Evolutionary conservation across 2,888 invertebrate species (phyloP).

Genomic region (Bugulina stolonifera): DNA sequence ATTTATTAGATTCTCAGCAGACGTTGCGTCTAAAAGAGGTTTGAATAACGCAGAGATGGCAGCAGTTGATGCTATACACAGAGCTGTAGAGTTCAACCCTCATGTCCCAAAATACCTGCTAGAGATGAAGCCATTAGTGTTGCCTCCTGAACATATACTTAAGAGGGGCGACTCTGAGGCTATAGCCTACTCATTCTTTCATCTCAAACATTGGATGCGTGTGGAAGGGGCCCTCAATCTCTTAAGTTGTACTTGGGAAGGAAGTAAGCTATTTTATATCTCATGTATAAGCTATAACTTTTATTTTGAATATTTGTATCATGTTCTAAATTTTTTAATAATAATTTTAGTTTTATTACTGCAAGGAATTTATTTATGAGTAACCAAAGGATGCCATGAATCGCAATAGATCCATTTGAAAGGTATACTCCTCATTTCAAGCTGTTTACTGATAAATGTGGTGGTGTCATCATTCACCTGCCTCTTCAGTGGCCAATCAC

Average conservation of each 20-base stretch:
- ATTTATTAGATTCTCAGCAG: slow-evolving; percentile 68
- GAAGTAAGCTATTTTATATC: no score
- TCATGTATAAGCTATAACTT: no score
- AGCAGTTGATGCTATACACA: slow-evolving; percentile 86
- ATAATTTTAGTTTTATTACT: no score
- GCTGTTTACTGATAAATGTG: no score
- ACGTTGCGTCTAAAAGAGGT: slow-evolving; percentile 75
- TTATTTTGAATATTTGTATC: no score
- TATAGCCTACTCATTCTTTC: slow-evolving; percentile 90
- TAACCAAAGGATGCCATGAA: no score
- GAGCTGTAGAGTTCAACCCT: slow-evolving; percentile 95
- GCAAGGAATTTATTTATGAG: no score
- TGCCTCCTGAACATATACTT: slow-evolving; percentile 93
- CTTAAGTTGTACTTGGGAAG: slow-evolving; percentile 87
- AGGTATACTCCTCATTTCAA: no score
- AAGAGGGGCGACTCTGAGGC: slow-evolving; percentile 95
- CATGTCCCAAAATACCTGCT: slow-evolving; percentile 93
- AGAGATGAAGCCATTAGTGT: slow-evolving; percentile 86
- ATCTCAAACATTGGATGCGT: slow-evolving; percentile 90
- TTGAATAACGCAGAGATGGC: slow-evolving; percentile 80
- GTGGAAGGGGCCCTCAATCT: slow-evolving; percentile 89
- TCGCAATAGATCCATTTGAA: no score
- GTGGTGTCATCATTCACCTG: no score
- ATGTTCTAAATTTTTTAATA: no score
- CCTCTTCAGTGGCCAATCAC: no score